Evolutionary conservation across 35 echinoderm and acorn worm species (phyloP).

Genomic region (Diadema setosum): DNA sequence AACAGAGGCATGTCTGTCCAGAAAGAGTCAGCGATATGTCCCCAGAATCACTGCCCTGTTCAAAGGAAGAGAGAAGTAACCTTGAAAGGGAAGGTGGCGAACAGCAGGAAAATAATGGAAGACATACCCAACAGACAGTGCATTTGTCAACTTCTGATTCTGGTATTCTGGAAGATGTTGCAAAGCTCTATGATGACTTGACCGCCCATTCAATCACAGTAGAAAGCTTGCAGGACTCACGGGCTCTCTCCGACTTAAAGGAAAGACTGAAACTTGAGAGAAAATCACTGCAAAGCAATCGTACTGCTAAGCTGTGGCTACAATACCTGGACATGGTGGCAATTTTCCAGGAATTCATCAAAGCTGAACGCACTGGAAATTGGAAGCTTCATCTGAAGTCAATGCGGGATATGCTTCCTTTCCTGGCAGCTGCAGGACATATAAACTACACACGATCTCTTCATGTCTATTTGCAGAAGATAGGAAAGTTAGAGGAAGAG

Average conservation of each 20-base stretch:
- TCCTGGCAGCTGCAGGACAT: conserved; percentile 62
- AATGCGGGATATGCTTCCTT: conserved; percentile 50
- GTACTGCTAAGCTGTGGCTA: conserved; percentile 39
- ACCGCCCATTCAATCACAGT: not conserved
- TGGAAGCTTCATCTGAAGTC: conserved; percentile 31
- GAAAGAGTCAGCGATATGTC: not conserved
- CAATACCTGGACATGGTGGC: conserved; percentile 62
- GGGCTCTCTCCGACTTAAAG: not conserved
- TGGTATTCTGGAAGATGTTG: not conserved
- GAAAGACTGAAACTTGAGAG: not conserved
- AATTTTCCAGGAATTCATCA: conserved; percentile 35
- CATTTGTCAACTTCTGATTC: not conserved
- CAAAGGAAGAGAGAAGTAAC: not conserved
- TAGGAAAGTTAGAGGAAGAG: not conserved
- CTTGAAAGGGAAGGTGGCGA: not conserved
- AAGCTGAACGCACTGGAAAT: not conserved
- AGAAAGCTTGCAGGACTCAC: not conserved
- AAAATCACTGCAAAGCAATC: not conserved
- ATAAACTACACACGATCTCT: conserved; percentile 54
- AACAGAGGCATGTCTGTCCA: not conserved
- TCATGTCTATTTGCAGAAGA: conserved; percentile 47
- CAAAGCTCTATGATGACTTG: conserved; percentile 9
- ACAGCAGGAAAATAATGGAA: not conserved
- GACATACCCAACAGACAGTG: not conserved
- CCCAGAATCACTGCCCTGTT: not conserved